phyloP scores from a whole-genome alignment of 2,113 vertebrate species.

The Antidorcas marsupialis region DNA sequence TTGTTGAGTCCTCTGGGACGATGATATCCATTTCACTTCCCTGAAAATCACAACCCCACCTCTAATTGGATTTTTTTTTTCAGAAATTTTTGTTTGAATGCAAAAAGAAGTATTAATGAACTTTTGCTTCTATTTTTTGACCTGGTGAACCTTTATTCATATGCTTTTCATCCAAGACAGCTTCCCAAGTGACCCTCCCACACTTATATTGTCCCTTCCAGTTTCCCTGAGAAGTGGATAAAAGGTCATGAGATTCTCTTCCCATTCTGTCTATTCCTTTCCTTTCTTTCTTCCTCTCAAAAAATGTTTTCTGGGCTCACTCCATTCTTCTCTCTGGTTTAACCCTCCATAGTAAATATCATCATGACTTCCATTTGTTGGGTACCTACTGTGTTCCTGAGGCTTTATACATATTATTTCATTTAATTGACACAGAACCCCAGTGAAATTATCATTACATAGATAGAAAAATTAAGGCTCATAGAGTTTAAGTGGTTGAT shows the following conservation, averaged over 20 bases:
- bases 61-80: background rate
- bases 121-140: background rate
- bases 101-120: background rate
- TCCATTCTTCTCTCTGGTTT: background rate
- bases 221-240: background rate
- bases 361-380: background rate
- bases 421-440: background rate
- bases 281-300: background rate
- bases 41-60: background rate
- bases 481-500: background rate
- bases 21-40: background rate
- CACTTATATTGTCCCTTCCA: background rate
- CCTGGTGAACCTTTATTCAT: background rate
- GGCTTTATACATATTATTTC: background rate
- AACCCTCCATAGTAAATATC: background rate
- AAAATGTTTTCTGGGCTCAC: background rate
- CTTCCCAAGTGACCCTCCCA: background rate
- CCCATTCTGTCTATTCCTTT: background rate
- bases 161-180: background rate
- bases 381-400: background rate
- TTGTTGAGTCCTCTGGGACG: background rate
- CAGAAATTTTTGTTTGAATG: background rate
- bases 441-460: background rate
- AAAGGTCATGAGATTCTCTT: background rate
- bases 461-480: background rate